Conservation (phyloP, 1,140 invertebrate species). For the Penaeus chinensis region DNA sequence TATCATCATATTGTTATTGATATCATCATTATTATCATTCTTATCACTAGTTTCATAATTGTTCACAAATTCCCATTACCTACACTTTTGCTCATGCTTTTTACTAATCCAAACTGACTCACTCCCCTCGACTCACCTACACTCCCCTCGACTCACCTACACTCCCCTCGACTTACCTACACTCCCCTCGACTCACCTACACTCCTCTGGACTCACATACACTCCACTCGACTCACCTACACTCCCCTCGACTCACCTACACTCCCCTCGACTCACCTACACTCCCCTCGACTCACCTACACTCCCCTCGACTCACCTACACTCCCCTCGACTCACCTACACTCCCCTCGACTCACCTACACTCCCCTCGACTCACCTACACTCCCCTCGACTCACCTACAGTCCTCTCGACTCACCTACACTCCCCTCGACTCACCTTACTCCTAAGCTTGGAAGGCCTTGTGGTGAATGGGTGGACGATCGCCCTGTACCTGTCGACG, state of each 20-base stretch:
- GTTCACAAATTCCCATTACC: too few relatives aligned
- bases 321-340: neutral
- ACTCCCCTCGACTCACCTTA: conserved; percentile 37
- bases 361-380: neutral
- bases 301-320: neutral
- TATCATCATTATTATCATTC: too few relatives aligned
- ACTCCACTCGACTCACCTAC: neutral
- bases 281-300: neutral
- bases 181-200: neutral
- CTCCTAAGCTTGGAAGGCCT: conserved; percentile 73
- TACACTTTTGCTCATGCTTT: too few relatives aligned
- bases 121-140: too few relatives aligned
- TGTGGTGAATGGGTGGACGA: conserved; percentile 80
- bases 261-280: neutral
- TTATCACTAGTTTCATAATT: too few relatives aligned
- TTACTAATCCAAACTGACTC: too few relatives aligned
- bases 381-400: neutral
- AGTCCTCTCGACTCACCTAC: too few relatives aligned
- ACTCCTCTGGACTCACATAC: neutral
- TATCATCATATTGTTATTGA: too few relatives aligned
- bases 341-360: neutral
- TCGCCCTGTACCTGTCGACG: conserved; percentile 82
- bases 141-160: neutral
- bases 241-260: too few relatives aligned
- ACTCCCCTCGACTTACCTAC: neutral